These are phyloP conservation scores for Abrostola triplasia DNA, from an alignment of 2,888 invertebrate genomes.

Conservation along the genomic window DNA sequence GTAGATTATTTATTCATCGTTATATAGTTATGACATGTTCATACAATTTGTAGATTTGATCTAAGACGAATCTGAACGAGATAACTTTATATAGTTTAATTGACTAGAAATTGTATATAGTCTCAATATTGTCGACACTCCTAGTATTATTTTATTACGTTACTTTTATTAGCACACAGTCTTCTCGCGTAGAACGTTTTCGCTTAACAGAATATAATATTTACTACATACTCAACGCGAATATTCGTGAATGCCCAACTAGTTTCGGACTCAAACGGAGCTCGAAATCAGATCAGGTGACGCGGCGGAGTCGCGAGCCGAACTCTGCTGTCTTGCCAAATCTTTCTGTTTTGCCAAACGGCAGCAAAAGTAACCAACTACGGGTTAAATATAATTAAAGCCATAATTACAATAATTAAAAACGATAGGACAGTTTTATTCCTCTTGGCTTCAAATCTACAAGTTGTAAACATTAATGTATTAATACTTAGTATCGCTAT, in stretches of 20 bases:
- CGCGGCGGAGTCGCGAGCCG: too few species aligned
- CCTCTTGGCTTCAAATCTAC: conserved; percentile 1
- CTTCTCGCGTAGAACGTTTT: too few species aligned
- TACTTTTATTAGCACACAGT: too few species aligned
- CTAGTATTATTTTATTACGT: too few species aligned
- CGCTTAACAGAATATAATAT: too few species aligned
- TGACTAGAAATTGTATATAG: not conserved
- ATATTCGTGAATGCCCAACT: too few species aligned
- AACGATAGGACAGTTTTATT: not conserved
- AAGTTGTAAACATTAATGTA: conserved; percentile 11
- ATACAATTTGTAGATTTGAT: conserved; percentile 4
- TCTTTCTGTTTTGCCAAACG: too few species aligned
- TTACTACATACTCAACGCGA: too few species aligned
- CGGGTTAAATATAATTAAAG: not conserved
- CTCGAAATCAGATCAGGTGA: too few species aligned
- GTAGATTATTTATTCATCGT: conserved; percentile 63
- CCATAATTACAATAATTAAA: not conserved
- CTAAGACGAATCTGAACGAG: not conserved
- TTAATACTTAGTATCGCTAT: conserved; percentile 49
- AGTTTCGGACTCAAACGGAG: too few species aligned
- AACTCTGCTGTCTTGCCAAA: too few species aligned
- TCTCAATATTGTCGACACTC: too few species aligned
- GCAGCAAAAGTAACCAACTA: not conserved
- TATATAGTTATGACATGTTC: conserved; percentile 47
- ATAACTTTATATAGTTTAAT: not conserved